Evolutionary conservation across 2,113 vertebrate species (phyloP), one percentile per base, ranked within the genome.

Genomic region (Alethe diademata): DNA sequence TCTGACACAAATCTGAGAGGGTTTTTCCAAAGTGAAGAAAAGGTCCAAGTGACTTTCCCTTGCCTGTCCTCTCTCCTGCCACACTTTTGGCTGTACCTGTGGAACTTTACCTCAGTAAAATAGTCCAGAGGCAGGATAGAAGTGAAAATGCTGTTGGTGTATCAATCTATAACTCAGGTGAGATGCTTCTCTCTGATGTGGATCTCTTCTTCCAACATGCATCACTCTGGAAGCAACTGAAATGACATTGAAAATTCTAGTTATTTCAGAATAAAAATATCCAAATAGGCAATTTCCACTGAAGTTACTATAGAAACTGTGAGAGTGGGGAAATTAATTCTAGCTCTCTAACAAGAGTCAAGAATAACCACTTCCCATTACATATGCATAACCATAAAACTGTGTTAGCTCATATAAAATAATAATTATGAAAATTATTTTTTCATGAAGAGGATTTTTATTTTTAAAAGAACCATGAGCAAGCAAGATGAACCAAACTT

Each of bases 341-440:
- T 42, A 87, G 84, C 81, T 90, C 71, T 95, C 89, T 85, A 95
- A 79, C 81, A 95, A 91, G 93, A 95, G 61, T 95, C 90, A 88
- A 95, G 95, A 95, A 97, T 95, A 96, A 93, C 85, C 94, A 86
- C 78, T 96, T 95, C 33, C 84, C 78, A 94, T 85, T 95, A 70
- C 92, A 85, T 79, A 87, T 91, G 87, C 90, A 94, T 58, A 90
- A 88, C 35, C 58, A 82, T 94, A 61, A 95, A 94, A 88, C 78
- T 65, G 75, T 69, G 89, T 97, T 95, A 95, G 84, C 66, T 91
- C 74, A 73, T 75, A 50, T 95, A 95, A 97, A 97, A 96, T 95
- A 97, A 94, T 94, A 95, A 93, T 96, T 96, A 94, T 61, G 62
- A 88, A 93, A 93, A 94, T 95, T 82, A 82, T 93, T 94, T 96